Conservation (phyloP, 2,797 vertebrate species). For the Aeoliscus strigatus region DNA sequence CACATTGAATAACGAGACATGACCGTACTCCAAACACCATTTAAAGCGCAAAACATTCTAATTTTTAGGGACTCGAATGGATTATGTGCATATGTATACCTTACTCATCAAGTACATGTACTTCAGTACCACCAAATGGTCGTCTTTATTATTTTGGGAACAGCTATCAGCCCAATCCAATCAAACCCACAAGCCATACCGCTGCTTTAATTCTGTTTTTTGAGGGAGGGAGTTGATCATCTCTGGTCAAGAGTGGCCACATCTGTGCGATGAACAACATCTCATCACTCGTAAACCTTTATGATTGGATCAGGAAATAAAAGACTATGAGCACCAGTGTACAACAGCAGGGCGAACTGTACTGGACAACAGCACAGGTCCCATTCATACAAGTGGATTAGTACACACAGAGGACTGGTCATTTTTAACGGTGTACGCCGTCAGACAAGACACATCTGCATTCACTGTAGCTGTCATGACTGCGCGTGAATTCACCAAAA, state of each 20-base stretch:
- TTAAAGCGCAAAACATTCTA: too few species aligned
- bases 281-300: constrained; percentile 54
- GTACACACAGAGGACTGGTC: constrained; percentile 23
- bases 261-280: constrained; percentile 63
- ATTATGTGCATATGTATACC: constrained; percentile 54
- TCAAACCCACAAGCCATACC: constrained; percentile 48
- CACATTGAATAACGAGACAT: too few species aligned
- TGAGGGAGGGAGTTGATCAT: constrained; percentile 22
- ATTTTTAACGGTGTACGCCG: constrained; percentile 16
- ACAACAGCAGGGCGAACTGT: constrained; percentile 15
- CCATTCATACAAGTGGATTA: too few species aligned
- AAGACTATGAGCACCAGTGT: constrained; percentile 25
- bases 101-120: constrained; percentile 38
- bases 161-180: constrained; percentile 58
- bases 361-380: constrained; percentile 4
- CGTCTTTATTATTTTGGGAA: constrained; percentile 50
- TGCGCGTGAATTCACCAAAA: too few species aligned
- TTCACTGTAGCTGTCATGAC: too few species aligned
- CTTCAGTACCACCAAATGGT: constrained; percentile 50
- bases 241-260: constrained; percentile 45
- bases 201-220: constrained; percentile 32
- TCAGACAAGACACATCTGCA: too few species aligned
- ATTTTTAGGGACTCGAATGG: too few species aligned
- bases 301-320: constrained; percentile 62
- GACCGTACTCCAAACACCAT: too few species aligned